Conservation (phyloP, 2,797 vertebrate species). For the Channa striata region DNA sequence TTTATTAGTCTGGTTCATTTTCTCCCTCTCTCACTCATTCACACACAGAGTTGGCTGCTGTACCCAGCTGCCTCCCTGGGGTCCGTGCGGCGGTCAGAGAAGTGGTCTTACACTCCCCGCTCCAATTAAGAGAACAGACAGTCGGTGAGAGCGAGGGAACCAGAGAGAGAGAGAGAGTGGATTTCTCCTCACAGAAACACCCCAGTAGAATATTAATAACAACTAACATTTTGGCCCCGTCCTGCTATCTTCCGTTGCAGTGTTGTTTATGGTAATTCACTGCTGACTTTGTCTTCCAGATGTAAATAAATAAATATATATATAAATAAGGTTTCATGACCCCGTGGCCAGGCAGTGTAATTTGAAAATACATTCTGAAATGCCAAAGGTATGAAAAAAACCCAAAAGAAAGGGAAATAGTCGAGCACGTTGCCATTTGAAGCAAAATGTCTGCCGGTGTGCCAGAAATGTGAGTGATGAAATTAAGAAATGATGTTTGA, state of each 20-base stretch:
- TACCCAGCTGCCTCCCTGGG: conserved; percentile 53
- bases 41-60: conserved; percentile 37
- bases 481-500: neutral
- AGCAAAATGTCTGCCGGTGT: neutral
- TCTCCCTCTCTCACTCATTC: conserved; percentile 15
- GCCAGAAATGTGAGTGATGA: neutral
- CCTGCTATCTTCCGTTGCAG: conserved; percentile 13
- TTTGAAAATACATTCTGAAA: conserved; percentile 37
- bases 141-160: conserved; percentile 53
- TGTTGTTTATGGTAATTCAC: conserved; percentile 45
- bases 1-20: conserved; percentile 20
- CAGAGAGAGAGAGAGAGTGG: conserved; percentile 35
- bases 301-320: neutral
- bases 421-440: neutral
- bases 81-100: conserved; percentile 58
- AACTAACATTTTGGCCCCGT: conserved; percentile 41
- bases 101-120: conserved; percentile 63
- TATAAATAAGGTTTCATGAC: neutral
- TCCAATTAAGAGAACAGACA: conserved; percentile 78
- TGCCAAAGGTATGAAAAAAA: conserved; percentile 22
- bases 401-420: neutral
- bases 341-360: neutral
- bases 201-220: conserved; percentile 72
- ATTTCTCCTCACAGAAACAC: conserved; percentile 46
- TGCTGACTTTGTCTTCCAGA: conserved; percentile 17